Percentiles rank a stretch among this genome's conserved stretches.
Conservation (phyloP, 2,888 invertebrate species). For the Xylota sylvarum region DNA sequence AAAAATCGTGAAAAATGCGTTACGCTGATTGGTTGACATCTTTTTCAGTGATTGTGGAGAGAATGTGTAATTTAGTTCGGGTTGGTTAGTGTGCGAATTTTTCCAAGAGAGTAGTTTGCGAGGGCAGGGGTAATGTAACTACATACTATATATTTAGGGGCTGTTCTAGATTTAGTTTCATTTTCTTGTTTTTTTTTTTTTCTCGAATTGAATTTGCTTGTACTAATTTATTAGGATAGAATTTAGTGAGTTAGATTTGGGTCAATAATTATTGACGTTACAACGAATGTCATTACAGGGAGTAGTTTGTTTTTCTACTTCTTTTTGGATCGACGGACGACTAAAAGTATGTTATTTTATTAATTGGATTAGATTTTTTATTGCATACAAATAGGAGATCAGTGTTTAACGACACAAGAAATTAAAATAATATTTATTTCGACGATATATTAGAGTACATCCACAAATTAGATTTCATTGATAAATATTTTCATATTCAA, state of each 20-base stretch:
- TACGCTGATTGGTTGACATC: constrained; percentile 76
- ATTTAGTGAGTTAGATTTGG: constrained; percentile 63
- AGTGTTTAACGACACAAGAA: no score
- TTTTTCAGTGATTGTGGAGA: constrained; percentile 69
- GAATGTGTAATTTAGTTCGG: constrained; percentile 75
- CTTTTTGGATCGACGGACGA: not conserved
- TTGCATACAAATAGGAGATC: not conserved
- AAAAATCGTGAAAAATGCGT: constrained; percentile 71
- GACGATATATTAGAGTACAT: no score
- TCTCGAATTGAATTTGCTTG: constrained; percentile 36
- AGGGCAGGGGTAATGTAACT: constrained; percentile 58
- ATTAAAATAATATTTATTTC: no score
- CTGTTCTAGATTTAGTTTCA: constrained; percentile 61
- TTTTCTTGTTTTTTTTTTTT: constrained; percentile 9
- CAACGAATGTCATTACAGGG: constrained; percentile 13
- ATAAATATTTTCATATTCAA: no score
- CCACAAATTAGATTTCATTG: no score
- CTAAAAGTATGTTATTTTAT: not conserved
- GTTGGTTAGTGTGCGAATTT: constrained; percentile 76
- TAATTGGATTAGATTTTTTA: not conserved
- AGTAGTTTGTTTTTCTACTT: not conserved
- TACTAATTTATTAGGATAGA: constrained; percentile 52
- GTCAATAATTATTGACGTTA: constrained; percentile 62
- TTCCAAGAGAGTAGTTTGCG: constrained; percentile 54
- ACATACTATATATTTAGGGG: constrained; percentile 70